A percentile compares a stretch with the other conserved stretches of the same genome.
Conservation (phyloP, 1,140 invertebrate species). For the Battus philenor region DNA sequence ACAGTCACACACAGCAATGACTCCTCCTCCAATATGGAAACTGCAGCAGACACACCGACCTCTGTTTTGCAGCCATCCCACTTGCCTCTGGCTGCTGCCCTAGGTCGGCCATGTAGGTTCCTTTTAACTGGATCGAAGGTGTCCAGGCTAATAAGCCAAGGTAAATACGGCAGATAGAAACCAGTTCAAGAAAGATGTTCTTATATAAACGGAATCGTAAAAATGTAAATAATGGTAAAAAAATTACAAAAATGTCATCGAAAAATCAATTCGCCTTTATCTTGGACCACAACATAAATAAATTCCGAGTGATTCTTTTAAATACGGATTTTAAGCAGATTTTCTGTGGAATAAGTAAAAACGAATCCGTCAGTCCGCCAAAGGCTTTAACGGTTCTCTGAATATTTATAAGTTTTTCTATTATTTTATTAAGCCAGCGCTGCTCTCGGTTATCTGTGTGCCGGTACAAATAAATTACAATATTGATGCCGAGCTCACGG, state of each 20-base stretch:
- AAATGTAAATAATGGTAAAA: too few relatives aligned
- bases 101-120: too few relatives aligned
- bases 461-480: slow-evolving; percentile 16
- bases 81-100: too few relatives aligned
- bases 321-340: slow-evolving; percentile 74
- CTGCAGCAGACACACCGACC: too few relatives aligned
- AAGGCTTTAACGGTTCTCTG: slow-evolving; percentile 61
- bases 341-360: slow-evolving; percentile 74
- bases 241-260: slow-evolving; percentile 1
- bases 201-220: slow-evolving; percentile 14
- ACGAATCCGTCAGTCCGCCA: slow-evolving; percentile 69
- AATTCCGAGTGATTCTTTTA: slow-evolving; percentile 75
- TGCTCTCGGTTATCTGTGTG: slow-evolving; percentile 22
- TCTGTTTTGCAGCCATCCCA: too few relatives aligned
- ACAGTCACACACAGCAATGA: too few relatives aligned
- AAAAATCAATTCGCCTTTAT: slow-evolving; percentile 15
- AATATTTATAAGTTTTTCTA: slow-evolving; percentile 75
- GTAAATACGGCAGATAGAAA: too few relatives aligned
- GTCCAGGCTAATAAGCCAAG: too few relatives aligned
- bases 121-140: too few relatives aligned
- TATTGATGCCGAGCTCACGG: too few relatives aligned
- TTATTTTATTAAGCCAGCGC: slow-evolving; percentile 66
- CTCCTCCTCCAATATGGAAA: too few relatives aligned
- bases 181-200: too few relatives aligned
- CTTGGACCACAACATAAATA: slow-evolving; percentile 48